Percentiles rank a stretch among this genome's conserved stretches.
Evolutionary conservation across 2,888 invertebrate genomes (phyloP).

Genomic region (Zygaena filipendulae): DNA sequence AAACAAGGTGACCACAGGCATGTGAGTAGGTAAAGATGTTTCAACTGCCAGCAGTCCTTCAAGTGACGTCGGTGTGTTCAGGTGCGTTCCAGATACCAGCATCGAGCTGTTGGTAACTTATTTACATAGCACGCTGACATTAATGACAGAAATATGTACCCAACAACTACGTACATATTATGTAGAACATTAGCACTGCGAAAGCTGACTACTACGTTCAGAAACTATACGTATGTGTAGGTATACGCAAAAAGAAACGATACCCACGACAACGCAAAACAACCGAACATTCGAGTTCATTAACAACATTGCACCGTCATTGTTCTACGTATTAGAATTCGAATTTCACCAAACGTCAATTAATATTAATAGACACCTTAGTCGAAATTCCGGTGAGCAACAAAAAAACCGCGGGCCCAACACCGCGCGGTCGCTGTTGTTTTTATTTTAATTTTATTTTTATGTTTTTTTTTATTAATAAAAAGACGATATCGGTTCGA

Average conservation of each 20-base stretch:
- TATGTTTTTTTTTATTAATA: conserved; percentile 4
- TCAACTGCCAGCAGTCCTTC: conserved; percentile 26
- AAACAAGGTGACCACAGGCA: no score
- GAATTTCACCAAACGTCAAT: conserved; percentile 25
- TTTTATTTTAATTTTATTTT: conserved; percentile 15
- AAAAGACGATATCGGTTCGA: conserved; percentile 19
- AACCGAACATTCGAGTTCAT: no score
- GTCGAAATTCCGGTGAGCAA: conserved; percentile 20
- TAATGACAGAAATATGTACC: no score
- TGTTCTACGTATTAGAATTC: conserved; percentile 24
- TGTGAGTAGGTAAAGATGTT: no score
- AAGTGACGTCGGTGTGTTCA: conserved; percentile 43
- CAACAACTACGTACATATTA: no score
- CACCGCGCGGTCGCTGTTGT: conserved; percentile 17
- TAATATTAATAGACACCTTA: conserved; percentile 28
- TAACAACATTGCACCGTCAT: conserved; percentile 26
- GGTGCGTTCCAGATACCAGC: conserved; percentile 48
- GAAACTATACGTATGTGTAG: no score
- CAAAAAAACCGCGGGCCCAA: conserved; percentile 20
- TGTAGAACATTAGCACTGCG: no score
- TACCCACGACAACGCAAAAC: no score
- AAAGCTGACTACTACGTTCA: no score
- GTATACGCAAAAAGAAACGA: no score
- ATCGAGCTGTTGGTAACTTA: no score
- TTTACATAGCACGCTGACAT: no score